Evolutionary conservation across 2,113 vertebrate species (phyloP).

Genomic region (Semicossyphus pulcher): DNA sequence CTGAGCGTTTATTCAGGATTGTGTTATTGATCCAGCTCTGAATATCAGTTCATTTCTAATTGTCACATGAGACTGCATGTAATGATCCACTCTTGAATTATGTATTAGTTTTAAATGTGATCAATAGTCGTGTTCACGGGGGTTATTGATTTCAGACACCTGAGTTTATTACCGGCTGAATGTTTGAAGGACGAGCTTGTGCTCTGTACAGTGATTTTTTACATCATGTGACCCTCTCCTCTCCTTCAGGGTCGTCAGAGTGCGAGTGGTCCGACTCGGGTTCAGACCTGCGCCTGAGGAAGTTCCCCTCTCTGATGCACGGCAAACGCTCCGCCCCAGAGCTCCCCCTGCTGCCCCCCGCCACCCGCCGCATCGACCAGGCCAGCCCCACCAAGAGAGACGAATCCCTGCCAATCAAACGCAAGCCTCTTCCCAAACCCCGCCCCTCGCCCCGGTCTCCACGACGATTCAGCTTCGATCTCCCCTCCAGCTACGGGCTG

Average conservation of each 20-base stretch:
- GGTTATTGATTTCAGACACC: conserved; percentile 55
- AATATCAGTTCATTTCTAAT: conserved; percentile 66
- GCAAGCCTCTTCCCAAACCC: conserved; percentile 86
- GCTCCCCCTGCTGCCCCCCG: conserved; percentile 71
- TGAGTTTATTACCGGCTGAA: conserved; percentile 35
- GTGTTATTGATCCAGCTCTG: conserved; percentile 58
- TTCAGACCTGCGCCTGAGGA: conserved; percentile 89
- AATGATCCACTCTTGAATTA: conserved; percentile 58
- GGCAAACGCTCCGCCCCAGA: conserved; percentile 90
- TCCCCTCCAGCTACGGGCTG: conserved; percentile 68
- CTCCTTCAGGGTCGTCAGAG: conserved; percentile 88
- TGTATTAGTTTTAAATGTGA: conserved; percentile 58
- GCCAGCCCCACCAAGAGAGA: conserved; percentile 83
- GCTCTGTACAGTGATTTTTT: not conserved
- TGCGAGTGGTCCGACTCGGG: conserved; percentile 96
- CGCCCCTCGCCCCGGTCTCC: conserved; percentile 85
- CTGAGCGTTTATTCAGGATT: conserved; percentile 37
- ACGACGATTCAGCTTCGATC: conserved; percentile 89
- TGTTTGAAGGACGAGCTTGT: not conserved
- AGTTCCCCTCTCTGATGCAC: conserved; percentile 87
- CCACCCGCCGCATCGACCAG: conserved; percentile 64
- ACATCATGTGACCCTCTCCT: conserved; percentile 13
- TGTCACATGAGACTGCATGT: conserved; percentile 54
- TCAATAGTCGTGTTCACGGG: conserved; percentile 57
- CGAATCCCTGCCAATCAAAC: conserved; percentile 86